Base-by-base conservation (phyloP, 2,888 invertebrate genomes). In the Dione vanillae region DNA sequence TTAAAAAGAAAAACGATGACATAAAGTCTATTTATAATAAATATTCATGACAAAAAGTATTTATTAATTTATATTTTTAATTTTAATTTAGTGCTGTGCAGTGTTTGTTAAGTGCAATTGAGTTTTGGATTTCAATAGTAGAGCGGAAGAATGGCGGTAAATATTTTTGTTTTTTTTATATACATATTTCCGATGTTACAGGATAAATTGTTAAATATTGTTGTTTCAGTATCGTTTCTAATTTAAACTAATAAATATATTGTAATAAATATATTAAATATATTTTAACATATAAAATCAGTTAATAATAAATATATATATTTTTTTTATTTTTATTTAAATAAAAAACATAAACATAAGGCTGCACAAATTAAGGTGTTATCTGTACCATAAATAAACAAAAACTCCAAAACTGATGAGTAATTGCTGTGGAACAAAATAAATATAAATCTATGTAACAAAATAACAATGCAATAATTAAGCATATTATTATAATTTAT, bases 71-170 rank as follows among this genome's bases (percentile, higher is more conserved):
- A n/a, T 20, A 20, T 27, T 27, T 61, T n/a, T n/a, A n/a, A 10
- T 0, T 45, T 58, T 45, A n/a, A 49, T 43, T 67, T 67, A 70
- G 35, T 64, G 45, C 12, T 59, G 69, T 74, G 70, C 64, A 61
- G 62, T 73, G 68, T 65, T 67, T 69, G 65, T 62, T 41, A 59
- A 59, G 62, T 64, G 62, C 49, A 49, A 35, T 51, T 37, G 45
- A 19, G 7, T 49, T 9, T 72, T 51, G 65, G 54, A 67, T 67
- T 68, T 40, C 10, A 47, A 70, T 69, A 74, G 71, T 71, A 65
- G 43, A 67, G 45, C 65, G 65, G 71, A 72, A 77, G 77, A 76
- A 82, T 82, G 82, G 80, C 82, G 82, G 82, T 82, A 79, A 81
- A 67, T 76, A 65, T 76, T 74, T 74, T 74, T 76, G 72, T 56